Conservation (phyloP, 2,113 vertebrate genomes). For the Anguilla rostrata region DNA sequence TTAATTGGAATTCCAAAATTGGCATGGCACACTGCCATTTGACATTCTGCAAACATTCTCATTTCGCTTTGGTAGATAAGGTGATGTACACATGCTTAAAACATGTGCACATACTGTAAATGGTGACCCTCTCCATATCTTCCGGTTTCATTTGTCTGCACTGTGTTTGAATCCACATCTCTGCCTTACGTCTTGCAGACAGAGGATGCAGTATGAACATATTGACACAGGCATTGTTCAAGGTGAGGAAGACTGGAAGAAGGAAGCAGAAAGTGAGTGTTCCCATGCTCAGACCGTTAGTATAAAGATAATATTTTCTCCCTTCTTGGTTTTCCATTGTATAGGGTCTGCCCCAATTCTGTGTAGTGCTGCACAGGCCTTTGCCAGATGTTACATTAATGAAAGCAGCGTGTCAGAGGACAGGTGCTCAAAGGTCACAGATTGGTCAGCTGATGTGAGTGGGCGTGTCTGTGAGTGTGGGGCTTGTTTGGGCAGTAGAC, state of each 20-base stretch:
- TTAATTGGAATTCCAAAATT: too few species aligned
- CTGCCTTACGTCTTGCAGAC: slow-evolving; percentile 65
- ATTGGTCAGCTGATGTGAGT: background rate
- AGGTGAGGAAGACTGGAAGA: slow-evolving; percentile 72
- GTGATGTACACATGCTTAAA: too few species aligned
- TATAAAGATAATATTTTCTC: background rate
- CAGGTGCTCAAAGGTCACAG: too few species aligned
- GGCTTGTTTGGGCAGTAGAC: slow-evolving; percentile 1
- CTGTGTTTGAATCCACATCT: slow-evolving; percentile 20
- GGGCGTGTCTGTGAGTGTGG: background rate
- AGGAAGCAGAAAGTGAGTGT: slow-evolving; percentile 74
- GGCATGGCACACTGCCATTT: too few species aligned
- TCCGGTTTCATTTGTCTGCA: background rate
- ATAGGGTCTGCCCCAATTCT: background rate
- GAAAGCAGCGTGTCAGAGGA: background rate
- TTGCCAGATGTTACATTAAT: background rate
- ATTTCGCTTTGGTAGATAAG: too few species aligned
- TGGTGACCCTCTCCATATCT: background rate
- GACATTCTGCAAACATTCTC: background rate
- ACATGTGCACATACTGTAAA: too few species aligned
- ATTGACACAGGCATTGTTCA: slow-evolving; percentile 82
- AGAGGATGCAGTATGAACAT: slow-evolving; percentile 76
- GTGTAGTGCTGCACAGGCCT: background rate
- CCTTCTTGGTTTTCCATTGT: background rate
- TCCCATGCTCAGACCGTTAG: background rate